Evolutionary conservation across 2,888 invertebrate genomes (phyloP).

Genomic region (Heliconius aoede): DNA sequence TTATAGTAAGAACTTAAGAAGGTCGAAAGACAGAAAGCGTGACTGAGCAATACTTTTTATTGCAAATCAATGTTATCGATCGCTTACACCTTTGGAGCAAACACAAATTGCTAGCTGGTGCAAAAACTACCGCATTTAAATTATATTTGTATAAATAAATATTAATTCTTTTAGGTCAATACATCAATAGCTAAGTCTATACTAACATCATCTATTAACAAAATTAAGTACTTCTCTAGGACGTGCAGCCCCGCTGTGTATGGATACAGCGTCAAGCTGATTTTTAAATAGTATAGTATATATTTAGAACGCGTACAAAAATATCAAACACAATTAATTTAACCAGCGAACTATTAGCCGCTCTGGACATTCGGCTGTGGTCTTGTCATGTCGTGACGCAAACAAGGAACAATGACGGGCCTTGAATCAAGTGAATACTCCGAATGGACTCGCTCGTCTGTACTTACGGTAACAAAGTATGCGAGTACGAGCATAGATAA

Average conservation of each 20-base stretch:
- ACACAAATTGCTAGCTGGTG: slow-evolving; percentile 65
- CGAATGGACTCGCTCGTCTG: slow-evolving; percentile 55
- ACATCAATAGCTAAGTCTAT: neutral
- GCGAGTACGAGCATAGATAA: slow-evolving; percentile 58
- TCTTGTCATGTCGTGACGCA: slow-evolving; percentile 63
- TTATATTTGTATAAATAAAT: slow-evolving; percentile 22
- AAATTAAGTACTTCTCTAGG: neutral
- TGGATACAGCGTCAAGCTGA: neutral
- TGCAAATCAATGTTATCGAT: slow-evolving; percentile 71
- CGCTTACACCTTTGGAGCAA: slow-evolving; percentile 60
- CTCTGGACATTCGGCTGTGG: slow-evolving; percentile 56
- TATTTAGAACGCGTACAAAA: slow-evolving; percentile 20
- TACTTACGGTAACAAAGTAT: slow-evolving; percentile 62
- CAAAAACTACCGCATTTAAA: slow-evolving; percentile 41
- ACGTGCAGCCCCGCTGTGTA: neutral
- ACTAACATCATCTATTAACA: neutral
- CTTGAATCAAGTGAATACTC: slow-evolving; percentile 64
- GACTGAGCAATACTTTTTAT: slow-evolving; percentile 74
- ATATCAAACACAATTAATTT: slow-evolving; percentile 53
- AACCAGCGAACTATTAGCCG: slow-evolving; percentile 63
- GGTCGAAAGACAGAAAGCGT: slow-evolving; percentile 65
- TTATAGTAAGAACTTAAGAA: slow-evolving; percentile 54
- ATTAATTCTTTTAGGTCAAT: slow-evolving; percentile 29
- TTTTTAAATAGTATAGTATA: neutral
- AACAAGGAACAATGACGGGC: slow-evolving; percentile 65